Evolutionary conservation across 1,140 invertebrate species (phyloP), one percentile per base, ranked within the genome.

Genomic region (Ceratina calcarata): DNA sequence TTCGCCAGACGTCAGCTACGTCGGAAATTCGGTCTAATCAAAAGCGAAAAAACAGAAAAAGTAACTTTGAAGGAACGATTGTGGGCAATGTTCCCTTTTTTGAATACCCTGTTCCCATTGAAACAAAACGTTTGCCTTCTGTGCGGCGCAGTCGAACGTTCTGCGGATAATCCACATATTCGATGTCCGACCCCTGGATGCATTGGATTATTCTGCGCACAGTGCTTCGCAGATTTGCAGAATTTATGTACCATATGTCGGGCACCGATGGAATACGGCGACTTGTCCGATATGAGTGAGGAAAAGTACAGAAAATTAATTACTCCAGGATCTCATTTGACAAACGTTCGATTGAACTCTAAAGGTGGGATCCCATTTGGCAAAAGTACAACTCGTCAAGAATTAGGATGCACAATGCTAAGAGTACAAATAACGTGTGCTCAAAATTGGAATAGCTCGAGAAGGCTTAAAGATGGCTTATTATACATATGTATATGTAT

Each of bases 231-330:
- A 0, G 96, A 97, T 81, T 92, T 97, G 1, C 94, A 95, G 24
- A 95, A 96, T 83, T 81, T 95, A 0, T 98, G 97, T 84, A 95
- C 96, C 0, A 93, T 97, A 12, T 98, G 97, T 83, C 91, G 94
- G 71, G 94, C 94, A 0, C 96, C 96, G 0, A 91, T 95, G 0
- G 95, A 97, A 20, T 97, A 97, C 86, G 96, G 95, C 10, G 96
- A 96, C 85, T 81, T 94, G 0, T 96, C 95, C 22, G 96, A 97
- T 76, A 89, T 96, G 1, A 97, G 96, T 79, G 95, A 97, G 86
- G 96, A 97, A 91, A 94, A 89, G 96, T 96, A 91, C 37, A 69
- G n/a, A n/a, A 0, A 15, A 27, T 27, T 22, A 55, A 1, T 27
- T 32, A 37, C 32, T 20, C 16, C 64, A 60, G 22, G 18, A 24